These are phyloP conservation scores for Euura saliciscinereae DNA, from an alignment of 1,140 invertebrate genomes.

Conservation along the genomic window DNA sequence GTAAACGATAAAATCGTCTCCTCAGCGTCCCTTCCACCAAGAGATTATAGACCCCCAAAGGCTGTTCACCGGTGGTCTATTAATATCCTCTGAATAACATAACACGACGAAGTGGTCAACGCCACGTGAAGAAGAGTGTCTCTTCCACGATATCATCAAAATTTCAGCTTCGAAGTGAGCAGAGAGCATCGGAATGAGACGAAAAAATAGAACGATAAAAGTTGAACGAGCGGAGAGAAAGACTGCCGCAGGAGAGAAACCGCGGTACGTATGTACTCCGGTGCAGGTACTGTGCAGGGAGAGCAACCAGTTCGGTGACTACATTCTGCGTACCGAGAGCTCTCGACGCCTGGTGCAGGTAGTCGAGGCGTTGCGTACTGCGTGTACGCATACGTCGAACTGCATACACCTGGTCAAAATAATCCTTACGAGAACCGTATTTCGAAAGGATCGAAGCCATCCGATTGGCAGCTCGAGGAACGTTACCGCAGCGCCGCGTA, in stretches of 20 bases:
- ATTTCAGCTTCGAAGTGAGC: too few species aligned
- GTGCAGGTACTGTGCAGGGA: neutral
- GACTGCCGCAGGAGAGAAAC: neutral
- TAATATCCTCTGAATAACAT: neutral
- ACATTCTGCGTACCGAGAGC: neutral
- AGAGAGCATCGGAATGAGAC: too few species aligned
- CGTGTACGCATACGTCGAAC: neutral
- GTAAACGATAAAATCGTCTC: too few species aligned
- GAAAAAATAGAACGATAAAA: too few species aligned
- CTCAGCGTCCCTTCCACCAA: too few species aligned
- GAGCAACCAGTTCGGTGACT: constrained; percentile 6
- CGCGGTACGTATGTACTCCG: too few species aligned
- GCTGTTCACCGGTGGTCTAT: neutral
- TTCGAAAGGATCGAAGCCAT: neutral
- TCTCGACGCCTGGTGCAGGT: neutral
- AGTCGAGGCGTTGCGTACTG: neutral
- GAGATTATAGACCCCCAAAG: too few species aligned
- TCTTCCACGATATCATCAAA: neutral
- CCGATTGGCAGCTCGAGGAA: neutral
- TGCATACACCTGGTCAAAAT: neutral
- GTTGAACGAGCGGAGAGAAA: too few species aligned
- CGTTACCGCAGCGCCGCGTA: too few species aligned
- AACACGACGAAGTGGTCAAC: neutral
- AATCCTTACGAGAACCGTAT: neutral
- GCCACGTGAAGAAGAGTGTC: neutral